phyloP scores from a whole-genome alignment of 2,888 invertebrate genomes.

The Furcula furcula region DNA sequence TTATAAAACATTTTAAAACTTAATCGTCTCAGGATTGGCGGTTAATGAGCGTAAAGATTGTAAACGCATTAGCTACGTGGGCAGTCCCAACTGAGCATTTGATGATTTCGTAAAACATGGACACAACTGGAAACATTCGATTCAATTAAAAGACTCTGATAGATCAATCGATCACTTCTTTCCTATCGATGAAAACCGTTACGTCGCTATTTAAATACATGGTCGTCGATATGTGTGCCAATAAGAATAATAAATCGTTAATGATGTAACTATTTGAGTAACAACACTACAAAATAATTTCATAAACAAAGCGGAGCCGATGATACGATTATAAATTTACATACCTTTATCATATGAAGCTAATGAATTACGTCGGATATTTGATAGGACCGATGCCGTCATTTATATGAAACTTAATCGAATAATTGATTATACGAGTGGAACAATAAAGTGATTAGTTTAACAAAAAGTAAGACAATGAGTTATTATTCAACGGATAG shows the following conservation, averaged over 20 bases:
- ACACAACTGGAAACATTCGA: conserved; percentile 19
- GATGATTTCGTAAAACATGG: conserved; percentile 25
- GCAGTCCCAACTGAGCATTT: conserved; percentile 46
- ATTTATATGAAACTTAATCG: conserved; percentile 75
- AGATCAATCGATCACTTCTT: conserved; percentile 29
- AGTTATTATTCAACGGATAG: conserved; percentile 75
- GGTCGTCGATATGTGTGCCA: conserved; percentile 13
- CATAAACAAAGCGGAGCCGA: conserved; percentile 39
- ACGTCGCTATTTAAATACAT: conserved; percentile 15
- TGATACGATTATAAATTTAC: conserved; percentile 46
- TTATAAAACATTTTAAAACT: conserved; percentile 71
- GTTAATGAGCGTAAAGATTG: conserved; percentile 77
- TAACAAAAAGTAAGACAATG: conserved; percentile 79
- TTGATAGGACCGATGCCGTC: conserved; percentile 62
- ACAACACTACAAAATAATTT: conserved; percentile 38
- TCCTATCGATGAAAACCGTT: conserved; percentile 15
- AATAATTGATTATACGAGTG: conserved; percentile 78
- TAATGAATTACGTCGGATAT: conserved; percentile 66
- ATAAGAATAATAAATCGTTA: conserved; percentile 37
- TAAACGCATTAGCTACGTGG: conserved; percentile 66
- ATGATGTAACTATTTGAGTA: conserved; percentile 35
- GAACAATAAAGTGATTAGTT: conserved; percentile 81
- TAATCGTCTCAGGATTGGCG: conserved; percentile 68
- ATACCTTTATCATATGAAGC: conserved; percentile 35
- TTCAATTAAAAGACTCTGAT: conserved; percentile 34